phyloP scores from a whole-genome alignment of 2,888 invertebrate genomes.

The Leptinotarsa haldemani region DNA sequence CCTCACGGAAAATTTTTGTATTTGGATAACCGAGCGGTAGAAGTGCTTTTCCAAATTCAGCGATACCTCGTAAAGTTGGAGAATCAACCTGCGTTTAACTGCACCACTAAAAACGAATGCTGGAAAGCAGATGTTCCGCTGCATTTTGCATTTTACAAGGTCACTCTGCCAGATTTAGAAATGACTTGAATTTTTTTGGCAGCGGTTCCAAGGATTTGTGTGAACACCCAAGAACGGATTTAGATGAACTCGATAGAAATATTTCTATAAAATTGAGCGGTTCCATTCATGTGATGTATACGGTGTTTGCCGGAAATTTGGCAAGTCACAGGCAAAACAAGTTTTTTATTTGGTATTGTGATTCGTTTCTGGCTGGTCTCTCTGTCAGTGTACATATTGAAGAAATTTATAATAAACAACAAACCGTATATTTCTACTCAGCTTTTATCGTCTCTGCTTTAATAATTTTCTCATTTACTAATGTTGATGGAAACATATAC shows the following conservation, averaged over 20 bases:
- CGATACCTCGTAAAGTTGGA: constrained; percentile 8
- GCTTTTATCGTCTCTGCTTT: too few relatives aligned
- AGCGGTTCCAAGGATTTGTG: constrained; percentile 58
- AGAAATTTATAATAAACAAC: too few relatives aligned
- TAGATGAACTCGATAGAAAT: constrained; percentile 35
- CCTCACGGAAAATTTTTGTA: background rate
- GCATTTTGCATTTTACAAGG: constrained; percentile 61
- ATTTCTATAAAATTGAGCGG: constrained; percentile 22
- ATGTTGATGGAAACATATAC: too few relatives aligned
- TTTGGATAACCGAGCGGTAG: background rate
- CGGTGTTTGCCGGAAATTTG: background rate
- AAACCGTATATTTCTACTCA: too few relatives aligned
- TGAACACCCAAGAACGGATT: constrained; percentile 36
- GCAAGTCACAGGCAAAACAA: background rate
- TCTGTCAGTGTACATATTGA: too few relatives aligned
- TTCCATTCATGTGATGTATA: background rate
- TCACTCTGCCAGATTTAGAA: constrained; percentile 59
- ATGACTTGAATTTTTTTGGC: constrained; percentile 60
- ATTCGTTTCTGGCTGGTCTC: too few relatives aligned
- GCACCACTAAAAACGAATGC: constrained; percentile 14
- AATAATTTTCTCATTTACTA: too few relatives aligned
- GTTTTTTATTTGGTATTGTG: too few relatives aligned
- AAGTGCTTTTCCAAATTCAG: background rate
- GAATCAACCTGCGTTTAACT: constrained; percentile 14
- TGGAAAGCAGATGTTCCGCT: constrained; percentile 60